Conservation (phyloP, 2,113 vertebrate species). For the Sterna hirundo region DNA sequence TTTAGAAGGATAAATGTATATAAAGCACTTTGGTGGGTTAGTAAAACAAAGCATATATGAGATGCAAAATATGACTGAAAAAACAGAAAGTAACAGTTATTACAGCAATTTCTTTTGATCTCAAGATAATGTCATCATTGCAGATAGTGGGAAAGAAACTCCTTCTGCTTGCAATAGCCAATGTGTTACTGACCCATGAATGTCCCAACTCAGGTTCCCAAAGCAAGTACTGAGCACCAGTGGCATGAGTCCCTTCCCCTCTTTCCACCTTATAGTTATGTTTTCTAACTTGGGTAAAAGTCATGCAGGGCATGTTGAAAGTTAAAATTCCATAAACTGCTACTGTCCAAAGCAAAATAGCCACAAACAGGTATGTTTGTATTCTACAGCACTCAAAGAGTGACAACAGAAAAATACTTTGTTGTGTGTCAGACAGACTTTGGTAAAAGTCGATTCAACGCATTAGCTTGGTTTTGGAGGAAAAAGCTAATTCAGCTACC, state of each 20-base stretch:
- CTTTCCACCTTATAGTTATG: background rate
- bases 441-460: background rate
- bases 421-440: slow-evolving; percentile 10
- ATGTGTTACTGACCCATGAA: slow-evolving; percentile 4
- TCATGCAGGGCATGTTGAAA: slow-evolving; percentile 5
- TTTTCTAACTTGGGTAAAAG: slow-evolving; percentile 40
- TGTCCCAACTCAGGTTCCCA: background rate
- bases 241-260: background rate
- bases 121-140: slow-evolving; percentile 33
- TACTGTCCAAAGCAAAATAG: slow-evolving; percentile 36
- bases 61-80: slow-evolving; percentile 40
- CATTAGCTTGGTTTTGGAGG: background rate
- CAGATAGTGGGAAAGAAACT: slow-evolving; percentile 1
- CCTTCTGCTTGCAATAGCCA: slow-evolving; percentile 8
- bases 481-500: background rate
- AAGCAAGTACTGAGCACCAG: background rate
- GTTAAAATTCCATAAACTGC: slow-evolving; percentile 39
- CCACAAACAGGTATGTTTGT: slow-evolving; percentile 22
- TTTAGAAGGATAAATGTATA: background rate
- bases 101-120: slow-evolving; percentile 46
- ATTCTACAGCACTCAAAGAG: slow-evolving; percentile 7
- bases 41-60: slow-evolving; percentile 6
- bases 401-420: slow-evolving; percentile 18
- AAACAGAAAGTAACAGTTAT: slow-evolving; percentile 28
- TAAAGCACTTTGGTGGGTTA: background rate